Percentiles rank a stretch among this genome's conserved stretches.
Conservation (phyloP, 1,140 invertebrate species). For the Achatina immaculata region DNA sequence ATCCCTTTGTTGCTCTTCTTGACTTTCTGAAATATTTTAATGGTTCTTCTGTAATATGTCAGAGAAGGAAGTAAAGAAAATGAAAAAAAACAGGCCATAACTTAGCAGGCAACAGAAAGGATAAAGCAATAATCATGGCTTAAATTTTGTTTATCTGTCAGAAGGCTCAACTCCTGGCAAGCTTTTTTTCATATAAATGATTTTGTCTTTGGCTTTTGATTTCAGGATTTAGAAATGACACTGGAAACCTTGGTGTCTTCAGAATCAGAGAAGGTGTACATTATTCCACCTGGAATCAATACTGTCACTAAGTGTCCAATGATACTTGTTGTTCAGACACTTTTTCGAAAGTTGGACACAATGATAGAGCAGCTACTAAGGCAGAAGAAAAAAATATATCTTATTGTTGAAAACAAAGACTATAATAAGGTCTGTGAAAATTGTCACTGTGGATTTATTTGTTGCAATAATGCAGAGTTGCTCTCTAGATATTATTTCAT, state of each 20-base stretch:
- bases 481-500: too few relatives aligned
- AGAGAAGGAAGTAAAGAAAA: too few relatives aligned
- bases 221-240: neutral
- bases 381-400: neutral
- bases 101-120: too few relatives aligned
- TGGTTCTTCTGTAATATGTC: too few relatives aligned
- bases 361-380: neutral
- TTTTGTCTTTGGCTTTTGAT: neutral
- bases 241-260: neutral
- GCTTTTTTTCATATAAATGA: too few relatives aligned
- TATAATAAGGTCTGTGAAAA: constrained; percentile 4
- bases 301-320: neutral
- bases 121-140: neutral
- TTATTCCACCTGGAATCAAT: neutral
- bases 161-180: too few relatives aligned
- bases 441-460: neutral
- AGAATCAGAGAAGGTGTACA: neutral
- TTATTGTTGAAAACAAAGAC: neutral
- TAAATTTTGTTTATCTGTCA: neutral
- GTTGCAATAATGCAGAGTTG: neutral
- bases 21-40: too few relatives aligned
- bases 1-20: too few relatives aligned
- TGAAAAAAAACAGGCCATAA: too few relatives aligned
- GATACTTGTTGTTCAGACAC: neutral
- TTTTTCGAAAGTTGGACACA: neutral